phyloP scores from a whole-genome alignment of 1,140 invertebrate species.

The Bombus sibiricus region DNA sequence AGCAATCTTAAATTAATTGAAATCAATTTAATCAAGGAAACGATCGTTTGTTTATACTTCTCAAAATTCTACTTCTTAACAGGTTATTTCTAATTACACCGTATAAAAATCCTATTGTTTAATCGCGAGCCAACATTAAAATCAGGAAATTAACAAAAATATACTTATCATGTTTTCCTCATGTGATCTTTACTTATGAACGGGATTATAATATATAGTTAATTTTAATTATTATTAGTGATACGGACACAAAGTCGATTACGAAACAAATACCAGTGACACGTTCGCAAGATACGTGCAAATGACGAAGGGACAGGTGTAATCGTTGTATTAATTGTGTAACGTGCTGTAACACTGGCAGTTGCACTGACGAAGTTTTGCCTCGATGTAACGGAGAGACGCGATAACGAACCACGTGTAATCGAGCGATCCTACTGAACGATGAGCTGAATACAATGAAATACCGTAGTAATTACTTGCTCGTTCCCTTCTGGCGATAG shows the following conservation, averaged over 20 bases:
- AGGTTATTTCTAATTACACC: too few species aligned
- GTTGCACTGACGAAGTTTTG: conserved; percentile 10
- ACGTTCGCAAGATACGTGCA: background rate
- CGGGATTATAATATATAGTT: background rate
- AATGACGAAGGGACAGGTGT: background rate
- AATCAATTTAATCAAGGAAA: too few species aligned
- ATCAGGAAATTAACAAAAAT: background rate
- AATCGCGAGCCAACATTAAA: background rate
- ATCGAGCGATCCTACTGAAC: conserved; percentile 26
- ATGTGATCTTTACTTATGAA: background rate
- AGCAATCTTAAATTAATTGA: too few species aligned
- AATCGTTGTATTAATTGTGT: conserved; percentile 26
- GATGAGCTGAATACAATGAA: conserved; percentile 19
- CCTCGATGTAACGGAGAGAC: background rate
- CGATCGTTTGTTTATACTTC: too few species aligned
- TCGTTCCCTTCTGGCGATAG: conserved; percentile 1
- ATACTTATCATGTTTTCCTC: background rate
- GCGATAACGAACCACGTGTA: conserved; percentile 39
- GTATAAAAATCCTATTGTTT: background rate
- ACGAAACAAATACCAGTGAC: background rate
- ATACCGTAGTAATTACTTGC: conserved; percentile 22
- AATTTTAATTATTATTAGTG: background rate
- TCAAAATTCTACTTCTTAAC: too few species aligned
- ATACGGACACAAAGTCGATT: background rate
- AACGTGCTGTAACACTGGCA: background rate